Evolutionary conservation across 2,888 invertebrate species (phyloP), one percentile per base, ranked within the genome.

Genomic region (Apamea sordens): DNA sequence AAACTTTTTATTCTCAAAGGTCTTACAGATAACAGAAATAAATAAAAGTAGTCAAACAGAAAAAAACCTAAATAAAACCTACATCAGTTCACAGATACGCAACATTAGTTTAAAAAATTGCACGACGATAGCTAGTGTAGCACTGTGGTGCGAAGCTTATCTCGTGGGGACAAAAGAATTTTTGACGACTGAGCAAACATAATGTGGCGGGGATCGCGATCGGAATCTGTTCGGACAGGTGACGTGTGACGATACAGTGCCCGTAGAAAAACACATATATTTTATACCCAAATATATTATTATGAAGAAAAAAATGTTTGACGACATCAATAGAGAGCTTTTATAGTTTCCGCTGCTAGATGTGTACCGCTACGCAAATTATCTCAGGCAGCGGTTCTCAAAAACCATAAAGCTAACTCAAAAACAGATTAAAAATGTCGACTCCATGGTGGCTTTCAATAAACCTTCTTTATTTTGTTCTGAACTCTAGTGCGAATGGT

Each of bases 171-270:
- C 95, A 96, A 96, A 95, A 94, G 95, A 94, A 93, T 93, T 93
- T 95, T 95, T 94, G 94, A 94, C 95, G 96, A 96, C 94, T 95
- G 95, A 94, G 89, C 95, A 95, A 94, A 93, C 93, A 96, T 95
- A 95, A 96, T 95, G 93, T 91, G 89, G 87, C 74, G 81, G 85
- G 88, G 89, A 92, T 93, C 92, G 90, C 87, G 92, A 95, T 94
- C 91, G 87, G 89, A 91, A 94, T 94, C 93, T 91, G 82, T 84
- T 89, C 88, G 93, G 95, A 94, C 95, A 95, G 95, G 96, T 95
- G 95, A 95, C 94, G 91, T 88, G 93, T 89, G 92, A 90, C 93
- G 93, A 93, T 93, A 94, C 93, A 93, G 88, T 82, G 85, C 80
- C 88, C 81, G 71, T 72, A 79, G 79, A 79, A 82, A 86, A 83